Evolutionary conservation across 2,888 invertebrate genomes (phyloP).

Genomic region (Sialis lutaria): DNA sequence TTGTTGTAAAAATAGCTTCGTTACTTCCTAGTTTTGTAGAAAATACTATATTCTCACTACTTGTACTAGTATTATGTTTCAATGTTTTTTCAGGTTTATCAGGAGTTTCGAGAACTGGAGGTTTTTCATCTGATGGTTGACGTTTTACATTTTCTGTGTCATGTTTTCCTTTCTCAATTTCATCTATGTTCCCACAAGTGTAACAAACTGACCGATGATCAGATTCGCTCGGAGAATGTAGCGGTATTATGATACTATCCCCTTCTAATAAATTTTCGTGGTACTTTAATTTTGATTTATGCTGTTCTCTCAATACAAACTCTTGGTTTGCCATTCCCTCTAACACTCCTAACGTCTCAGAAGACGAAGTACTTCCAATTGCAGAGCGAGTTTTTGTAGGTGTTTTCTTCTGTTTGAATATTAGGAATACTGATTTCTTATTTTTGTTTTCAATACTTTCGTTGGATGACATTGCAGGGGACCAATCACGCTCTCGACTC

Average conservation of each 20-base stretch:
- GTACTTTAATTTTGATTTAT: conserved; percentile 28
- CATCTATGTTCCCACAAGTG: conserved; percentile 7
- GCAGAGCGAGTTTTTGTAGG: conserved; percentile 24
- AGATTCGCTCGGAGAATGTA: conserved; percentile 58
- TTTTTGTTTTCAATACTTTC: conserved; percentile 24
- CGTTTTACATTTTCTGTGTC: background rate
- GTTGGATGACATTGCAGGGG: conserved; percentile 20
- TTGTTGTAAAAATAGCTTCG: conserved; percentile 46
- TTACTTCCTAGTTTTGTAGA: conserved; percentile 49
- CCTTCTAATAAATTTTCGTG: conserved; percentile 46
- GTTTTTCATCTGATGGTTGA: background rate
- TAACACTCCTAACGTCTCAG: conserved; percentile 13
- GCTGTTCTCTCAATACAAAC: conserved; percentile 19
- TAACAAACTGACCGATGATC: conserved; percentile 19
- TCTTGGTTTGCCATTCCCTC: conserved; percentile 31
- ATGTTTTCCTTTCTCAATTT: conserved; percentile 8
- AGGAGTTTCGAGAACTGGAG: conserved; percentile 2
- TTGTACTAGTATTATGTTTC: conserved; percentile 22
- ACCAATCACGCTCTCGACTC: conserved; percentile 37
- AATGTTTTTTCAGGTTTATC: conserved; percentile 9
- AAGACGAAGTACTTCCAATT: conserved; percentile 10
- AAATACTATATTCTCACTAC: conserved; percentile 36
- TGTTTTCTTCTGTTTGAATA: conserved; percentile 41
- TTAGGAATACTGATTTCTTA: conserved; percentile 47
- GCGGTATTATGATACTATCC: conserved; percentile 48